Evolutionary conservation across 23 tunicate species (phyloP), one percentile per base, ranked within the genome.

Genomic region (Trididemnum miniatum): DNA sequence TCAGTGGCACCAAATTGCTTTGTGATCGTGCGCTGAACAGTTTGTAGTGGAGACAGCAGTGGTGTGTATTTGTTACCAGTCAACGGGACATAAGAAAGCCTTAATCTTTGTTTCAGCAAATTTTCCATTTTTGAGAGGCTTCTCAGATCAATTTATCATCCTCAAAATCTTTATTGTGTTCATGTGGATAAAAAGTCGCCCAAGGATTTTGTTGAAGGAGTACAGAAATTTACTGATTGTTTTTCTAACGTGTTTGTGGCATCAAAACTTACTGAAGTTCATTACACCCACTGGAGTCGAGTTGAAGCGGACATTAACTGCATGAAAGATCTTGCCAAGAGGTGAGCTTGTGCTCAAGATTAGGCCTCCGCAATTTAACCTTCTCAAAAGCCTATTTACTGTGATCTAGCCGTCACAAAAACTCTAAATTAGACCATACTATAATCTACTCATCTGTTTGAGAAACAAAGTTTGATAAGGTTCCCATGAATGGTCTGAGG

Each of bases 111-210:
- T 66, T 59, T 20, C 80, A 93, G 89, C 28, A 72, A 84, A 15
- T 67, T 88, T n/a, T 30, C 80, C 0, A 59, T 36, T 52, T 87
- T 96, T 39, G 99, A 96, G 69, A 84, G 88, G 0, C 72, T 96
- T 0, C 85, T 96, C 44, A 92, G 99, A 5, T 64, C 99, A 12
- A 91, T 96, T 37, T 96, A 96, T 64, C 93, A 81, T 4, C 99
- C 99, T 18, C 91, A 96, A 62, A 96, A 96, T 52, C 22, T 88
- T 22, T 96, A 96, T 50, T 96, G 99, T 77, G 76, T 96, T 51
- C 99, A 96, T 64, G 96, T 96, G 32, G 99, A 96, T 65, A 34
- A 31, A 28, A 96, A 96, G 67, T 87, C 97, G 1, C 78, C 91
- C 9, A 40, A 39, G 31, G 77, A 76, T 5, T 84, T 96, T 49